Percentiles rank a stretch among this genome's conserved stretches.
These are phyloP conservation scores for Phrynocephalus forsythii DNA, from an alignment of 2,797 vertebrate genomes.

Conservation along the genomic window DNA sequence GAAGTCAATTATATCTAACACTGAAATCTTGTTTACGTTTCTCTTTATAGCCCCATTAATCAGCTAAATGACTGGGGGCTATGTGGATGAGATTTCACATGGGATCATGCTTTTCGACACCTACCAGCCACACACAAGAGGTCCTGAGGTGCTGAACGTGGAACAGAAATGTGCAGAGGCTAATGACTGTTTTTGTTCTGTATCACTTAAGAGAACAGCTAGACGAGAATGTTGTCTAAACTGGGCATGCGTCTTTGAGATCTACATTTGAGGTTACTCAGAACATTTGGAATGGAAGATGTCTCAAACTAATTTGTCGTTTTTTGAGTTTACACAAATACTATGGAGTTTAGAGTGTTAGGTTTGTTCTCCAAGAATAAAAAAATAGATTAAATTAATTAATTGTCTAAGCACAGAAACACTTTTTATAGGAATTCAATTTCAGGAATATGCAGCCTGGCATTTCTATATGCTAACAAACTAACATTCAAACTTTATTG, in stretches of 20 bases:
- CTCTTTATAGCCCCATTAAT: not conserved
- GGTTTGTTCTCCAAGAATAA: not conserved
- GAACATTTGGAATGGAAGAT: not conserved
- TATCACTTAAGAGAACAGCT: not conserved
- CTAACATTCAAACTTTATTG: not conserved
- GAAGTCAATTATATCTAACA: not conserved
- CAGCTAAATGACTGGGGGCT: not conserved
- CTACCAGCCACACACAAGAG: not conserved
- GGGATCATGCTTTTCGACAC: not conserved
- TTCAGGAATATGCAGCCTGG: not conserved
- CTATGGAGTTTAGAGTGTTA: not conserved
- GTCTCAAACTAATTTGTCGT: conserved; percentile 35
- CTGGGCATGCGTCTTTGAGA: not conserved
- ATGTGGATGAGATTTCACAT: not conserved
- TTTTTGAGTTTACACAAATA: conserved; percentile 5
- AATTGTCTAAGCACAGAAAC: too few species aligned
- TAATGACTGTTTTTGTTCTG: not conserved
- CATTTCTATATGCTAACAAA: not conserved
- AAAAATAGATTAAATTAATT: conserved; percentile 14
- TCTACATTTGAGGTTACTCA: not conserved
- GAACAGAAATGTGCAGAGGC: not conserved
- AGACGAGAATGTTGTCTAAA: not conserved
- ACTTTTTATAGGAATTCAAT: not conserved
- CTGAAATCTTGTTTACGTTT: not conserved
- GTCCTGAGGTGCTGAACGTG: not conserved